Evolutionary conservation across 1,140 invertebrate species (phyloP).

Genomic region (Forficula auricularia): DNA sequence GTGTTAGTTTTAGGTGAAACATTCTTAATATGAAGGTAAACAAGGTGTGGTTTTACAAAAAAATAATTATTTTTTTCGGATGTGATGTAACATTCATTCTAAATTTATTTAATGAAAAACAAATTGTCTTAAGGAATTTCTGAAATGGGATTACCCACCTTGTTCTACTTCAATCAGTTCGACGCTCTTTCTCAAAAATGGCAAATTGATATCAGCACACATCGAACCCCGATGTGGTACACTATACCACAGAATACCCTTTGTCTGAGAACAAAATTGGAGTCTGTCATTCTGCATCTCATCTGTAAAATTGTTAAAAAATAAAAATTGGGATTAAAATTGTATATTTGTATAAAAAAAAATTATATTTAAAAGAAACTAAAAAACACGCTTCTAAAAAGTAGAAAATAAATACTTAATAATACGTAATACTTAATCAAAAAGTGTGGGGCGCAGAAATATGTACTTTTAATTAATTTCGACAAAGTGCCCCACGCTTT

Average conservation of each 20-base stretch:
- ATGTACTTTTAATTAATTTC: too few relatives aligned
- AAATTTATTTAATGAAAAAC: too few relatives aligned
- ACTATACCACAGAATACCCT: constrained; percentile 50
- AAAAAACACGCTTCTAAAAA: too few relatives aligned
- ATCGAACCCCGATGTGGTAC: constrained; percentile 53
- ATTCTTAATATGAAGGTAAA: constrained; percentile 4
- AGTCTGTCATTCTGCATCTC: constrained; percentile 26
- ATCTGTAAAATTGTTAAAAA: constrained; percentile 7
- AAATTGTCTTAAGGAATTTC: too few relatives aligned
- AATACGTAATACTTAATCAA: too few relatives aligned
- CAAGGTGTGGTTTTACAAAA: constrained; percentile 4
- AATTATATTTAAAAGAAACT: too few relatives aligned
- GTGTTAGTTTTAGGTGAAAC: too few relatives aligned
- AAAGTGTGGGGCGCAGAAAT: too few relatives aligned
- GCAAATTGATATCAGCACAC: constrained; percentile 39
- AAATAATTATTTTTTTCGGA: constrained; percentile 2
- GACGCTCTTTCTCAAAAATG: constrained; percentile 33
- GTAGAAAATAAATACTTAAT: too few relatives aligned
- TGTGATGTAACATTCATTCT: too few relatives aligned
- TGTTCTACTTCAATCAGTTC: constrained; percentile 44
- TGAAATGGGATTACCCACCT: constrained; percentile 25
- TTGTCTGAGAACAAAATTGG: constrained; percentile 31
- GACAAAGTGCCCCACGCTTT: too few relatives aligned
- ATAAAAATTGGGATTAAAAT: constrained; percentile 3
- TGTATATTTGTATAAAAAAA: not conserved